These are phyloP conservation scores for Drosophila azteca DNA, from an alignment of 1,140 invertebrate genomes.

Conservation along the genomic window DNA sequence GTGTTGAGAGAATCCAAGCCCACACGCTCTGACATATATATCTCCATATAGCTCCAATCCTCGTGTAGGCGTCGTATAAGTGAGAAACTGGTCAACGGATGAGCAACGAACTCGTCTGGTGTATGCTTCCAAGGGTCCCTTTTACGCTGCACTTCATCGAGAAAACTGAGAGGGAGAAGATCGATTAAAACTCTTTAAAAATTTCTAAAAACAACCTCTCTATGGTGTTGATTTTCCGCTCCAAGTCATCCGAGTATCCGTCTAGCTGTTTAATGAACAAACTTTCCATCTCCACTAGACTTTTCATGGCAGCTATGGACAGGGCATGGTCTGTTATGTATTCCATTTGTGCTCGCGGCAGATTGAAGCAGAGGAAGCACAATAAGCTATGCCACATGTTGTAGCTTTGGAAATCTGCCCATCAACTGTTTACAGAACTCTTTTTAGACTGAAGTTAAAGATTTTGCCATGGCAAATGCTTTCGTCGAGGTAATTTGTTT, in stretches of 20 bases:
- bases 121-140: not conserved
- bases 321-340: not conserved
- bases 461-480: not conserved
- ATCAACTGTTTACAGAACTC: not conserved
- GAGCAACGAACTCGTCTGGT: conserved; percentile 16
- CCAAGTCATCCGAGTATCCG: conserved; percentile 10
- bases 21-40: conserved; percentile 20
- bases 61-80: conserved; percentile 47
- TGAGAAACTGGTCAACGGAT: conserved; percentile 46
- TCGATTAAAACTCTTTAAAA: no score
- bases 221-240: conserved; percentile 24
- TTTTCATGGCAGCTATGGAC: conserved; percentile 22
- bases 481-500: not conserved
- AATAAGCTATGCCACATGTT: not conserved
- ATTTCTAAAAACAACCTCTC: conserved; percentile 15
- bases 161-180: conserved; percentile 16
- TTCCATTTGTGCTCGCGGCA: not conserved
- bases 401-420: not conserved
- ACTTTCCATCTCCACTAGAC: conserved; percentile 13
- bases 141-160: conserved; percentile 12
- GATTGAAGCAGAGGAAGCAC: not conserved
- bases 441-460: not conserved
- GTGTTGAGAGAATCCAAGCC: not conserved
- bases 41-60: conserved; percentile 46
- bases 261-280: conserved; percentile 28